Conservation (phyloP, 2,888 invertebrate species). For the Metacarcinus magister region DNA sequence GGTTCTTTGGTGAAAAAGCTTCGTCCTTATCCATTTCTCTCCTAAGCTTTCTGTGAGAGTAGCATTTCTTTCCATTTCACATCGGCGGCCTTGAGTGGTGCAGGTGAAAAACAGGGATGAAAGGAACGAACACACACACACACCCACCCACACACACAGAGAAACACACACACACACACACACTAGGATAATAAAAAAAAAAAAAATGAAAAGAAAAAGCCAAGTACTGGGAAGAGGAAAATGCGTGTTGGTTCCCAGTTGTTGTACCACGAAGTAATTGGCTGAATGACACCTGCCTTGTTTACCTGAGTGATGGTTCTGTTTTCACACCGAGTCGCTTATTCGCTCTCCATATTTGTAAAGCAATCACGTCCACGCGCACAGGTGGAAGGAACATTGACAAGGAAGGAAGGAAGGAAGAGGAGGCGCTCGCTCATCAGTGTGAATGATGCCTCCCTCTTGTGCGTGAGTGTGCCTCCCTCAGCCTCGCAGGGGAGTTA, state of each 20-base stretch:
- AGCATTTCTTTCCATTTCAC: background rate
- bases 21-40: background rate
- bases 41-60: background rate
- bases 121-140: background rate
- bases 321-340: background rate
- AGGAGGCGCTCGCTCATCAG: background rate
- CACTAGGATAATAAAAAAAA: background rate
- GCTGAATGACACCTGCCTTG: background rate
- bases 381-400: background rate
- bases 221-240: too few species aligned
- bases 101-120: conserved; percentile 3
- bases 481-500: too few species aligned
- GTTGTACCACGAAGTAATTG: background rate
- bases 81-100: conserved; percentile 4
- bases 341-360: background rate
- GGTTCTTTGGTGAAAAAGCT: background rate
- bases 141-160: background rate
- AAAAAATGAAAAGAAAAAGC: background rate
- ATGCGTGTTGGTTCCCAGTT: background rate
- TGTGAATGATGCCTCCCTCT: background rate
- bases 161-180: background rate
- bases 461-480: too few species aligned
- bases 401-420: too few species aligned
- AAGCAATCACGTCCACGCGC: background rate
- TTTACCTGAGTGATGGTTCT: background rate